These are phyloP conservation scores for Bibio marci DNA, from an alignment of 2,888 invertebrate genomes.

Conservation along the genomic window DNA sequence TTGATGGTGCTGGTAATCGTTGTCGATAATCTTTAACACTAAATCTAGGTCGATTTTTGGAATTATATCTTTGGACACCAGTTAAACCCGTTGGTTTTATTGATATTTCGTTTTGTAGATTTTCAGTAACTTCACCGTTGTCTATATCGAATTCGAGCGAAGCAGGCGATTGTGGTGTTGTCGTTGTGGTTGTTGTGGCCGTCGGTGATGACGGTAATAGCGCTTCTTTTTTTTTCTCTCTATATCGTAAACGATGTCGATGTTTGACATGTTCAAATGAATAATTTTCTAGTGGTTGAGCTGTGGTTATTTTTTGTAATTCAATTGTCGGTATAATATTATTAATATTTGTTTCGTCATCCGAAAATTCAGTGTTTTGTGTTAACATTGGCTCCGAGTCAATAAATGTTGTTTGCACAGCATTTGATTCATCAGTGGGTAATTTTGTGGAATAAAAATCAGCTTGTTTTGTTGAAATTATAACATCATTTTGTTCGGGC, in stretches of 20 bases:
- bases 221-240: conserved; percentile 3
- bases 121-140: conserved; percentile 3
- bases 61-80: conserved; percentile 30
- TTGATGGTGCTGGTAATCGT: conserved; percentile 28
- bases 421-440: no score
- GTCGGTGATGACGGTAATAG: background rate
- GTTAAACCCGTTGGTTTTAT: background rate
- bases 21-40: conserved; percentile 62
- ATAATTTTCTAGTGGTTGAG: background rate
- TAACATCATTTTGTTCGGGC: no score
- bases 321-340: background rate
- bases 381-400: no score
- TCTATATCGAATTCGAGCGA: background rate
- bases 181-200: background rate
- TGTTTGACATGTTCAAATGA: conserved; percentile 2
- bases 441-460: no score
- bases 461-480: no score
- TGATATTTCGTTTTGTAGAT: background rate
- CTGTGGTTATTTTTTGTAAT: background rate
- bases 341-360: no score
- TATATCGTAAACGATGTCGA: conserved; percentile 5
- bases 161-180: background rate
- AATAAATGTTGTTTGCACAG: no score
- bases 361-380: no score
- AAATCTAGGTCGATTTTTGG: conserved; percentile 48